Percentiles rank a stretch among this genome's conserved stretches.
These are phyloP conservation scores for Cyanistes caeruleus DNA, from an alignment of 2,113 vertebrate genomes.

Conservation along the genomic window DNA sequence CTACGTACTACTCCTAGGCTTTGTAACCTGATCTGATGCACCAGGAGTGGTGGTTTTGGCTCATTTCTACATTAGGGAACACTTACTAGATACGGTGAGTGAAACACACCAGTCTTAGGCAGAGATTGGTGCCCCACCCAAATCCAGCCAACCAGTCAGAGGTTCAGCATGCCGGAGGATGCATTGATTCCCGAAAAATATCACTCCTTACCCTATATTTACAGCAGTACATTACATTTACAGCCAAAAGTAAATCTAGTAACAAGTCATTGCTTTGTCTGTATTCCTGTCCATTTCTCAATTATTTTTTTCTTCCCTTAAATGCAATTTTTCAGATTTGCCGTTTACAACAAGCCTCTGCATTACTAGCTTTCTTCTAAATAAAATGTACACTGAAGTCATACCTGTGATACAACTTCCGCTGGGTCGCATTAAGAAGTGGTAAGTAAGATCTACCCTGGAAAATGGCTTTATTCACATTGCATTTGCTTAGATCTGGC, in stretches of 20 bases:
- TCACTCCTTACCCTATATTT: neutral
- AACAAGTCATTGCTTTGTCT: neutral
- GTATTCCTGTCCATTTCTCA: neutral
- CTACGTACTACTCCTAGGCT: neutral
- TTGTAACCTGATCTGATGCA: neutral
- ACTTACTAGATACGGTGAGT: neutral
- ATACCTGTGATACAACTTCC: neutral
- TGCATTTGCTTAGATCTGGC: neutral
- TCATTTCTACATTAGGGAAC: neutral
- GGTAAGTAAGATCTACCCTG: neutral
- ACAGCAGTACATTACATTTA: neutral
- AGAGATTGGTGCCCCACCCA: neutral
- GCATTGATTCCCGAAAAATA: accelerated
- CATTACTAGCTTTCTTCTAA: neutral
- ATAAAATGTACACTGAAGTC: neutral
- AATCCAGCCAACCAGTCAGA: neutral
- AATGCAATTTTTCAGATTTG: neutral
- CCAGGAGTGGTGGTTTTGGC: accelerated
- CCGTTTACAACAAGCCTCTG: neutral
- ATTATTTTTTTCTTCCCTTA: neutral
- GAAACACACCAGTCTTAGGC: neutral
- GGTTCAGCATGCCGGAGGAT: neutral
- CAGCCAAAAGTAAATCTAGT: neutral
- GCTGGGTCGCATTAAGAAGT: neutral
- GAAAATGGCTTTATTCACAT: neutral